phyloP scores from a whole-genome alignment of 2,113 vertebrate species.

The Percina caprodes region DNA sequence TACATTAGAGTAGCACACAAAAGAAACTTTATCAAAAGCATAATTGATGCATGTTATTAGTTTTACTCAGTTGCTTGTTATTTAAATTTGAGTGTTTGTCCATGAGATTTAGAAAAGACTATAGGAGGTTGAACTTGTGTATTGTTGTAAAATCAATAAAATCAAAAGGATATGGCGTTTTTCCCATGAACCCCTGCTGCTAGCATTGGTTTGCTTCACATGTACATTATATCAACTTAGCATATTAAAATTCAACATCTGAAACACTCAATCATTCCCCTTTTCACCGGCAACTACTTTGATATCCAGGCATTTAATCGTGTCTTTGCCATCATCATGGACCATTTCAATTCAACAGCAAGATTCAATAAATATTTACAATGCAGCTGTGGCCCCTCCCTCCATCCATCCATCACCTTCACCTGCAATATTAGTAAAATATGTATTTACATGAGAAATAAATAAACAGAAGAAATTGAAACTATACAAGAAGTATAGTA shows the following conservation, averaged over 20 bases:
- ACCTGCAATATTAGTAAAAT: constrained; percentile 68
- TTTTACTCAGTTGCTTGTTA: constrained; percentile 42
- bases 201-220: constrained; percentile 61
- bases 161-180: constrained; percentile 77
- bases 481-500: constrained; percentile 74
- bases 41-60: constrained; percentile 59
- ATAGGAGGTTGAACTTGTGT: constrained; percentile 58
- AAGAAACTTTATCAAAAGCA: constrained; percentile 74
- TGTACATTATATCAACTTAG: constrained; percentile 47
- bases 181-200: constrained; percentile 66
- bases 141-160: constrained; percentile 72
- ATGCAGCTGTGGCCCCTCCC: constrained; percentile 38
- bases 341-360: constrained; percentile 45
- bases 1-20: constrained; percentile 69
- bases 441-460: constrained; percentile 82
- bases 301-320: constrained; percentile 41
- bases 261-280: constrained; percentile 40
- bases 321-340: constrained; percentile 48
- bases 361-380: constrained; percentile 74
- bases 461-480: constrained; percentile 70
- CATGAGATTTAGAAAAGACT: constrained; percentile 71
- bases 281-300: constrained; percentile 38
- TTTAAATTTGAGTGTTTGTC: constrained; percentile 58
- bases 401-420: constrained; percentile 16
- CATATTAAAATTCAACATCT: constrained; percentile 49